Evolutionary conservation across 92 coral and sea anemone species (phyloP), one percentile per base, ranked within the genome.

Genomic region (Actinostola sp.): DNA sequence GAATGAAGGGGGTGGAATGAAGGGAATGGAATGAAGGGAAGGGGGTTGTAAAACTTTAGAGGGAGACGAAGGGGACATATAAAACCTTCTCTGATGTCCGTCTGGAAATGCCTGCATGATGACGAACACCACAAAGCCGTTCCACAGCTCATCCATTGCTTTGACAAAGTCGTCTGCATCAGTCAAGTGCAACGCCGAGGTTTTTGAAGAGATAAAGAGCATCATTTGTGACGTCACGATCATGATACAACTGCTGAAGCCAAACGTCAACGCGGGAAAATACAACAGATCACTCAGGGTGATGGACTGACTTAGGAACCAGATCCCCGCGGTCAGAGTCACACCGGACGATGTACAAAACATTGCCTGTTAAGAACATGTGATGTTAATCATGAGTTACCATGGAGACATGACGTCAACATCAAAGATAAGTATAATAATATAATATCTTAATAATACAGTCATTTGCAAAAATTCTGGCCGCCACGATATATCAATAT

Each of bases 181-280:
- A 32, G 39, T 50, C 36, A 68, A 36, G 21, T 52, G 54, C 20
- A 51, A 68, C 24, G 61, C 54, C n/a, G 19, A 48, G 62, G 31
- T 33, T 52, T 51, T 23, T 0, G 33, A 68, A 1, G 74, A 68
- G 0, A 56, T 68, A n/a, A 63, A 29, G 25, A 63, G 32, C 81
- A 75, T 75, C 72, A 62, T 75, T 19, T 75, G 81, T 74, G 81
- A 75, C 48, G 81, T 75, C 62, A 64, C 55, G 19, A 75, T 61
- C 63, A 61, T 61, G 31, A 64, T 42, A 51, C 81, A 75, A 30
- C 50, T 52, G 55, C 72, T 62, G 55, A 63, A 75, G 29, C 81
- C 81, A 35, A 75, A 63, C 35, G 69, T 39, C 28, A 75, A 29
- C 29, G 81, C 81, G 53, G 81, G 81, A 52, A 75, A 39, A 38